These are phyloP conservation scores for Diadegma fenestrale DNA, from an alignment of 2,888 invertebrate genomes.

Conservation along the genomic window DNA sequence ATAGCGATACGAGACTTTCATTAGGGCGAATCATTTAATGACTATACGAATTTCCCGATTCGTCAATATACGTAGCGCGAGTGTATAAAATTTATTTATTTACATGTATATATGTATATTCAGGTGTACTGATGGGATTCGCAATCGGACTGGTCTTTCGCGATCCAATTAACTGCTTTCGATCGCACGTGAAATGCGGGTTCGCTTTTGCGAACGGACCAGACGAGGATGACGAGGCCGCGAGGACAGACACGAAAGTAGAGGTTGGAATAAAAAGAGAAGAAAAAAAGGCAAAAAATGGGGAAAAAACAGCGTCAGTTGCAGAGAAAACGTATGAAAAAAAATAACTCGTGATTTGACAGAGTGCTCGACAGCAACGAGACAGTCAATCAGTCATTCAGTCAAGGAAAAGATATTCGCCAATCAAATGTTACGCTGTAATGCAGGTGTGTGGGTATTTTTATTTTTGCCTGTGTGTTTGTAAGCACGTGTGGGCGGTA, in stretches of 20 bases:
- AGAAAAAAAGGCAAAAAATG: conserved; percentile 9
- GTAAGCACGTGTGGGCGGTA: conserved; percentile 3
- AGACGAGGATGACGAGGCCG: conserved; percentile 31
- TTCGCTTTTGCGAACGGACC: conserved; percentile 23
- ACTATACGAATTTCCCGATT: conserved; percentile 1
- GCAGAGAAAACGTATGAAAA: conserved; percentile 25
- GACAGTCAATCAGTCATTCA: conserved; percentile 55
- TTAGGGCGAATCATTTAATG: background rate
- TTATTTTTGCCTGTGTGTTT: background rate
- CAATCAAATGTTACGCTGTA: conserved; percentile 39
- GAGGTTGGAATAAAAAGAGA: conserved; percentile 10
- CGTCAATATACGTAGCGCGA: background rate
- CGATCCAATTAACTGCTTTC: conserved; percentile 64
- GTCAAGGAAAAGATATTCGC: conserved; percentile 46
- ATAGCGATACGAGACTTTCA: background rate
- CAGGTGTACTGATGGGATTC: conserved; percentile 28
- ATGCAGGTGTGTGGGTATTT: conserved; percentile 7
- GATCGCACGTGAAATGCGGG: conserved; percentile 33
- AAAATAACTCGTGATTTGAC: conserved; percentile 65
- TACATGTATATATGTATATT: background rate
- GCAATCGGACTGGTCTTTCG: conserved; percentile 58
- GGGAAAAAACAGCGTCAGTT: conserved; percentile 7
- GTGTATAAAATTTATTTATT: background rate
- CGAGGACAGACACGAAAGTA: conserved; percentile 13
- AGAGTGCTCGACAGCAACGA: conserved; percentile 50